These are phyloP conservation scores for Myopa testacea DNA, from an alignment of 2,888 invertebrate genomes.

Conservation along the genomic window DNA sequence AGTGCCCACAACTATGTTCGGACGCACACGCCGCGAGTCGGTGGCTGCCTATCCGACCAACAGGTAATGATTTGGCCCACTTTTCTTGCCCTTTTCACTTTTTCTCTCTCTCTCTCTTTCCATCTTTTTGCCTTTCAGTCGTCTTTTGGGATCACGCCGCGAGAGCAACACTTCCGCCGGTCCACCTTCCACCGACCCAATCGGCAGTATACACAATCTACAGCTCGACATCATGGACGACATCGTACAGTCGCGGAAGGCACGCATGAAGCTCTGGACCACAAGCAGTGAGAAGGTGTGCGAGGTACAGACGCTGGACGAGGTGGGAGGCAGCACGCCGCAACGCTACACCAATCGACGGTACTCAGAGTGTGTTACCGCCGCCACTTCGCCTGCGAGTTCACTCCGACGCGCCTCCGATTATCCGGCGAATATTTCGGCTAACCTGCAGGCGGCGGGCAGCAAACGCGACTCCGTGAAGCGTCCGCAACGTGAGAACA, in stretches of 20 bases:
- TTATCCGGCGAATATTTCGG: constrained; percentile 72
- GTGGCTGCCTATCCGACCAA: constrained; percentile 80
- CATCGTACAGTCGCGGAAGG: constrained; percentile 84
- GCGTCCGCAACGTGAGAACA: constrained; percentile 56
- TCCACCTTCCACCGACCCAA: constrained; percentile 79
- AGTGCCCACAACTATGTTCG: constrained; percentile 82
- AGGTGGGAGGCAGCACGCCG: constrained; percentile 70
- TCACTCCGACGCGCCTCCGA: constrained; percentile 79
- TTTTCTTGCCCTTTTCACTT: background rate
- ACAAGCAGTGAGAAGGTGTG: constrained; percentile 84
- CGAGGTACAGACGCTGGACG: constrained; percentile 84
- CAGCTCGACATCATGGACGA: constrained; percentile 91
- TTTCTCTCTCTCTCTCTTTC: background rate
- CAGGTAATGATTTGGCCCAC: constrained; percentile 63
- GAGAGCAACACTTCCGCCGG: constrained; percentile 70
- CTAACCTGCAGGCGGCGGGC: constrained; percentile 56
- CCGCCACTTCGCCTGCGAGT: constrained; percentile 69
- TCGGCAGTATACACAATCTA: constrained; percentile 84
- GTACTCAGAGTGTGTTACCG: constrained; percentile 79
- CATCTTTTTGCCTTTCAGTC: constrained; percentile 53
- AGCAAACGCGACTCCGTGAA: constrained; percentile 58
- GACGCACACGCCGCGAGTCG: constrained; percentile 82
- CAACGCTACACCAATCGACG: constrained; percentile 75
- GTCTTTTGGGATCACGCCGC: constrained; percentile 61
- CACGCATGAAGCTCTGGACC: constrained; percentile 86